phyloP scores from a whole-genome alignment of 2,797 vertebrate species.

The Spondyliosoma cantharus region DNA sequence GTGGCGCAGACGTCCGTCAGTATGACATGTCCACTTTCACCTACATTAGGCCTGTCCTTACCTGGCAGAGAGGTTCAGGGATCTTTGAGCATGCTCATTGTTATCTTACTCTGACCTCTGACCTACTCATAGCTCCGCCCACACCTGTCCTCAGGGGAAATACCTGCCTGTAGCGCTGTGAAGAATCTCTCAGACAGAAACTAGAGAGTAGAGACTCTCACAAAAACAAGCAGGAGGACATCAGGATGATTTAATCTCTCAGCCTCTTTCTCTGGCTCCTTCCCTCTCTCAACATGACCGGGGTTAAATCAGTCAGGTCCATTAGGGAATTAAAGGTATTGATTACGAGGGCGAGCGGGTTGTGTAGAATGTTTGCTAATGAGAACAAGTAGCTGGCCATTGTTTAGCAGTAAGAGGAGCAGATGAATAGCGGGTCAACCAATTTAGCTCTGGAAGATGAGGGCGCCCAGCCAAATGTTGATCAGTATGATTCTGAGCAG shows the following conservation, averaged over 20 bases:
- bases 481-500: conserved; percentile 4
- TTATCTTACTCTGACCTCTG: conserved; percentile 60
- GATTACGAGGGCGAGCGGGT: conserved; percentile 65
- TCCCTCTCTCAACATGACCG: conserved; percentile 38
- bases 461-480: conserved; percentile 37
- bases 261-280: conserved; percentile 25
- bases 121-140: conserved; percentile 52
- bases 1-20: conserved; percentile 17
- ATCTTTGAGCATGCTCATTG: conserved; percentile 52
- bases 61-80: conserved; percentile 14
- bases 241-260: conserved; percentile 61
- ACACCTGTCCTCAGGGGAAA: conserved; percentile 56
- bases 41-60: conserved; percentile 23
- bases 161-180: conserved; percentile 54
- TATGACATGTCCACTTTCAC: conserved; percentile 27
- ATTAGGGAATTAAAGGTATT: conserved; percentile 80
- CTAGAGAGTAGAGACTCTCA: conserved; percentile 30
- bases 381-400: conserved; percentile 61
- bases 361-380: conserved; percentile 74
- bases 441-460: conserved; percentile 35
- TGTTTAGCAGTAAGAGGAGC: conserved; percentile 60
- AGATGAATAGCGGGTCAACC: conserved; percentile 55
- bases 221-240: conserved; percentile 54
- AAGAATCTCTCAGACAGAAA: conserved; percentile 52
- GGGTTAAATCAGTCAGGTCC: conserved; percentile 50